A percentile compares a stretch with the other conserved stretches of the same genome.
Conservation (phyloP, 2,797 vertebrate species). For the Acanthurus leucopareius region DNA sequence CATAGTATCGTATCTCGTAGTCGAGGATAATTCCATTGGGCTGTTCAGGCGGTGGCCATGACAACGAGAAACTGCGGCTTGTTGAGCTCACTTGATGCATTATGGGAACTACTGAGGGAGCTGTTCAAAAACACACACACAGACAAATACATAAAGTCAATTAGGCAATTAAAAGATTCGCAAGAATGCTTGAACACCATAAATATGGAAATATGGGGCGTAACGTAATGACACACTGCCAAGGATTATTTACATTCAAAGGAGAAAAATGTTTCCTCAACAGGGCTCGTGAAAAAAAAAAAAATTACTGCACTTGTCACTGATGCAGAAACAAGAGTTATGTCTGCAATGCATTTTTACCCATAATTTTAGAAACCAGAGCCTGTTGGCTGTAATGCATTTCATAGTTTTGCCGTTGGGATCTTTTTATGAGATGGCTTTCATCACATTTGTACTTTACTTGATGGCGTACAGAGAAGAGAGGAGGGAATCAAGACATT, state of each 20-base stretch:
- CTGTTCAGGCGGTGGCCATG: slow-evolving; percentile 96
- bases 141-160: slow-evolving; percentile 56
- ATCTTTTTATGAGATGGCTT: slow-evolving; percentile 58
- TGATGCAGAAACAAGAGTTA: slow-evolving; percentile 63
- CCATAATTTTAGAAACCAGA: slow-evolving; percentile 55
- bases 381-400: slow-evolving; percentile 46
- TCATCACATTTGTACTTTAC: slow-evolving; percentile 54
- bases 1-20: slow-evolving; percentile 95
- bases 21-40: slow-evolving; percentile 97
- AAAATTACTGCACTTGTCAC: slow-evolving; percentile 71
- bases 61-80: slow-evolving; percentile 95
- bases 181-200: slow-evolving; percentile 48
- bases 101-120: slow-evolving; percentile 94
- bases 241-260: slow-evolving; percentile 64
- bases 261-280: slow-evolving; percentile 61
- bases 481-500: slow-evolving; percentile 11
- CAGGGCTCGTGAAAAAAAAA: slow-evolving; percentile 69
- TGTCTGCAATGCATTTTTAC: slow-evolving; percentile 56
- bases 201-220: slow-evolving; percentile 63
- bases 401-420: slow-evolving; percentile 40
- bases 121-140: slow-evolving; percentile 77
- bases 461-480: slow-evolving; percentile 14
- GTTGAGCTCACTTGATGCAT: slow-evolving; percentile 98
- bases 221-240: slow-evolving; percentile 55
- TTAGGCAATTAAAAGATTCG: slow-evolving; percentile 53